Conservation (phyloP, 2,797 vertebrate species). For the Sebastes itinus region DNA sequence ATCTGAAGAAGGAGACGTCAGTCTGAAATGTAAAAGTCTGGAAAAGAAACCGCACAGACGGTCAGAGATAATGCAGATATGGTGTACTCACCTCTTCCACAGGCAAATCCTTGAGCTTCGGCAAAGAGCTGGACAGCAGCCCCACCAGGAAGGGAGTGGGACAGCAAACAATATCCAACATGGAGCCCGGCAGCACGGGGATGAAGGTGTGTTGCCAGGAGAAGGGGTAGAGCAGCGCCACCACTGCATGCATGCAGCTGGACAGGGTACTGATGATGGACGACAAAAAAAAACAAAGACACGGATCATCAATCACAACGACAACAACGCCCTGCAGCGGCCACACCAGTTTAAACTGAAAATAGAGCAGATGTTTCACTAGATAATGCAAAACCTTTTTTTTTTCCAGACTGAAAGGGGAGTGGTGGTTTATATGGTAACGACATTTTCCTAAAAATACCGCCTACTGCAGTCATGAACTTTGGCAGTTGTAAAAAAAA, state of each 20-base stretch:
- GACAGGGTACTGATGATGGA: constrained; percentile 89
- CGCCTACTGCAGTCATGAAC: background rate
- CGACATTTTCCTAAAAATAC: constrained; percentile 18
- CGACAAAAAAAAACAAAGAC: constrained; percentile 10
- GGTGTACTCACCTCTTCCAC: constrained; percentile 92
- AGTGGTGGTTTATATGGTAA: constrained; percentile 1
- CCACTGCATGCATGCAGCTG: constrained; percentile 94
- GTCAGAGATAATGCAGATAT: background rate
- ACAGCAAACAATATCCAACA: constrained; percentile 99
- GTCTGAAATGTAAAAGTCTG: background rate
- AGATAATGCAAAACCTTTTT: constrained; percentile 25
- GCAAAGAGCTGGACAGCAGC: constrained; percentile 94
- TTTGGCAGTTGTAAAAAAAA: background rate
- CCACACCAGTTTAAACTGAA: constrained; percentile 38
- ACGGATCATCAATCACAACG: constrained; percentile 6
- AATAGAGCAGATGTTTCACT: constrained; percentile 51
- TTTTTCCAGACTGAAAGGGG: constrained; percentile 6
- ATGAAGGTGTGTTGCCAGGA: constrained; percentile 99
- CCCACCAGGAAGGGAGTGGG: constrained; percentile 98
- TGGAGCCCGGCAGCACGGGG: constrained; percentile 95
- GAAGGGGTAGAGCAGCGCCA: constrained; percentile 98
- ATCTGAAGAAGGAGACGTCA: background rate
- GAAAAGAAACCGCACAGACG: background rate
- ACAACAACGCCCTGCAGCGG: constrained; percentile 12
- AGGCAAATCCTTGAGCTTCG: constrained; percentile 95